These are phyloP conservation scores for Catocala sponsa DNA, from an alignment of 2,888 invertebrate species.

Conservation along the genomic window DNA sequence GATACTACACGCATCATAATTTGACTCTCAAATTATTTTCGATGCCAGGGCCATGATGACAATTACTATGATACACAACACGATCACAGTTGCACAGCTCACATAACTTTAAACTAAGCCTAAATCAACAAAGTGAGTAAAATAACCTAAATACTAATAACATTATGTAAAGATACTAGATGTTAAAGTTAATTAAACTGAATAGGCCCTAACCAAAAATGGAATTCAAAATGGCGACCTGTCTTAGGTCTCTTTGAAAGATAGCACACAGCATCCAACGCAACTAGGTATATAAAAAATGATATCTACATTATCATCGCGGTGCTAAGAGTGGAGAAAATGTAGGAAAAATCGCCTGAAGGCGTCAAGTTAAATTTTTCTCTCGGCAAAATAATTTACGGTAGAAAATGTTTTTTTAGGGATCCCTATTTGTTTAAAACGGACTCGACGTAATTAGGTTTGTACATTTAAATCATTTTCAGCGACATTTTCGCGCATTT, in stretches of 20 bases:
- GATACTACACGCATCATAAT: too few species aligned
- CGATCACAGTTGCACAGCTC: too few species aligned
- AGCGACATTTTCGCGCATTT: conserved; percentile 22
- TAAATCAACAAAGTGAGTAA: too few species aligned
- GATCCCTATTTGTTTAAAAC: conserved; percentile 31
- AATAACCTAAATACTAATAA: too few species aligned
- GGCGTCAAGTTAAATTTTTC: conserved; percentile 46
- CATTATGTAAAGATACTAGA: too few species aligned
- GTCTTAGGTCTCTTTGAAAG: conserved; percentile 8
- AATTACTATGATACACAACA: too few species aligned
- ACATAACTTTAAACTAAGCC: too few species aligned
- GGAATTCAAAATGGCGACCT: conserved; percentile 4
- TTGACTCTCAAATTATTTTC: too few species aligned
- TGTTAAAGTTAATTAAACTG: too few species aligned
- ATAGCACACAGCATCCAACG: conserved; percentile 16
- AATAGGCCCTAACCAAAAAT: not conserved
- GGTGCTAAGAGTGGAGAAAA: conserved; percentile 26
- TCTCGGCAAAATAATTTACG: conserved; percentile 43
- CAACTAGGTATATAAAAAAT: conserved; percentile 40
- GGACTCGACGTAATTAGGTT: conserved; percentile 37
- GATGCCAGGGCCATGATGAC: too few species aligned
- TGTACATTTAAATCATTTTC: conserved; percentile 39
- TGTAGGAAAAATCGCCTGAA: conserved; percentile 20
- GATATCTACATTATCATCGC: conserved; percentile 41
- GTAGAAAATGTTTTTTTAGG: conserved; percentile 41